Evolutionary conservation across 2,113 vertebrate genomes (phyloP), one percentile per base, ranked within the genome.

Genomic region (Pseudolaguvia tuberculata): DNA sequence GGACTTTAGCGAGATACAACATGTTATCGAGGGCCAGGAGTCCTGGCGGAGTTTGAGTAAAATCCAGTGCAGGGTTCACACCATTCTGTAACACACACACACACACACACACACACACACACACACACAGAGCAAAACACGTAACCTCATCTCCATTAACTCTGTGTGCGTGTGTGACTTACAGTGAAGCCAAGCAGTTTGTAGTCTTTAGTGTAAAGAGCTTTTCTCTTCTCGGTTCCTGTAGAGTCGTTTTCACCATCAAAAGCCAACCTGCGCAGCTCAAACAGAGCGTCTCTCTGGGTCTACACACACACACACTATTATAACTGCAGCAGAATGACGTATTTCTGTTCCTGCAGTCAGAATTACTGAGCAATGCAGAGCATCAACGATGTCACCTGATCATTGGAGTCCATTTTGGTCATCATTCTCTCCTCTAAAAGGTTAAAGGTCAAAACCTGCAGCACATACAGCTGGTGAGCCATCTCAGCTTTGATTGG

Each of bases 401-500:
- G 96, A 78, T 99, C 96, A 73, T 93, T 96, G 1, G 95, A 95
- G 81, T 99, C 97, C 97, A 99, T 98, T 89, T 97, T 99, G 76
- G 95, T 97, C 97, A 99, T 98, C 96, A 99, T 99, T 56, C 96
- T 89, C 84, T 98, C 96, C 85, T 99, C 97, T 81, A 98, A 87
- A 51, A 99, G 96, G 84, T 98, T 99, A 84, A 99, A 98, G 73
- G 95, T 98, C 86, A 99, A 77, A 42, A 98, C 96, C 86, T 99
- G 97, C 5, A 99, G 91, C 79, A 99, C 97, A 0, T 99, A 98
- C 0, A 99, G 91, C 89, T 99, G 97, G 86, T 99, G 97, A 2
- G 96, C 96, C 97, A 99, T 99, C 84, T 99, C 96, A 0, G 96
- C 96, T 91, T 98, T 98, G 84, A 99, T 97, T 1, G 96, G 95